Percentiles rank a stretch among this genome's conserved stretches.
Conservation (phyloP, 2,113 vertebrate species). For the Orthonyx spaldingii region DNA sequence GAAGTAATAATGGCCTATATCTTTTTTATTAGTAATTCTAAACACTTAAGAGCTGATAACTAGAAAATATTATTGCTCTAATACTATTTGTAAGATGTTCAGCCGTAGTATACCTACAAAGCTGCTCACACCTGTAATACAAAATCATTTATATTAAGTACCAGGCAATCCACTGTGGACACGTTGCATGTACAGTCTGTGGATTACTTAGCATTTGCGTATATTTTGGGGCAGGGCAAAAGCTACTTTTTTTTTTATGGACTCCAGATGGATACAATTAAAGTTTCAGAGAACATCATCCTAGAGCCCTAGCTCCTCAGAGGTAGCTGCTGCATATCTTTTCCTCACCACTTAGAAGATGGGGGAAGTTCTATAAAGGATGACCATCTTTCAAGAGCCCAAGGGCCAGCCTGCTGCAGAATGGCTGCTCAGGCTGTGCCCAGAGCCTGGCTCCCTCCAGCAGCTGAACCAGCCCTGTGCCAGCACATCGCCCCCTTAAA, state of each 20-base stretch:
- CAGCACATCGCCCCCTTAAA: neutral
- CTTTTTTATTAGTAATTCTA: neutral
- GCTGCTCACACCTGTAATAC: neutral
- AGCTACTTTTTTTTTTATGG: neutral
- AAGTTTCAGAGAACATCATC: neutral
- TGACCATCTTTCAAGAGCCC: neutral
- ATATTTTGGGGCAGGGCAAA: neutral
- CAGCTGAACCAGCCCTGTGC: neutral
- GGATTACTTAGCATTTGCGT: neutral
- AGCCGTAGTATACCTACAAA: neutral
- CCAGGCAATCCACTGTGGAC: neutral
- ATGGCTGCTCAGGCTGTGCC: neutral
- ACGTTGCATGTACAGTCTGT: rapidly evolving
- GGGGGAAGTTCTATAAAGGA: neutral
- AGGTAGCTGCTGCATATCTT: neutral
- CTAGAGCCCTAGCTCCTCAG: neutral
- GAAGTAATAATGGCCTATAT: neutral
- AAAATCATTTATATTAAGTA: neutral
- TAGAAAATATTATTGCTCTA: neutral
- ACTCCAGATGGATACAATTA: neutral
- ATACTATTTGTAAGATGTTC: neutral
- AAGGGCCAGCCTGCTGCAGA: neutral
- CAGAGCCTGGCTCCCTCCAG: neutral
- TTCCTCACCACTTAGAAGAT: neutral
- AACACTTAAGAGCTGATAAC: neutral